Evolutionary conservation across 2,888 invertebrate species (phyloP), one percentile per base, ranked within the genome.

Genomic region (Agrenia bidenticulata): DNA sequence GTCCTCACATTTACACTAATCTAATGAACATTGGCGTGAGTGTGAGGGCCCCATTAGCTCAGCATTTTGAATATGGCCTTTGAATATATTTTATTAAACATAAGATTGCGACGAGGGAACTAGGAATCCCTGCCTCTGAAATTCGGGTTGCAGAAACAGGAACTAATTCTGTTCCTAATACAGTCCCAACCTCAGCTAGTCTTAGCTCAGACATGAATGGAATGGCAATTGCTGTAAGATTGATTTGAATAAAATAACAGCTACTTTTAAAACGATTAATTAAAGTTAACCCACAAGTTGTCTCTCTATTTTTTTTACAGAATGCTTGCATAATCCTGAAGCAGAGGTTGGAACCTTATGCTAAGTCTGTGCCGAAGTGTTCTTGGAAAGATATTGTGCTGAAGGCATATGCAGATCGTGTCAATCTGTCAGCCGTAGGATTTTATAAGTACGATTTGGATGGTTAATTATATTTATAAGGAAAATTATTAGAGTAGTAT

Each of bases 351-450:
- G 83, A 86, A 72, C 90, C 91, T 0, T 86, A 88, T 74, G 90
- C 86, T 75, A 84, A 87, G 23, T 85, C 85, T 32, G 85, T 89
- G 78, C 94, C 94, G 0, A 81, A 87, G 23, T 89, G 86, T 1
- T 85, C 83, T 50, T 96, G 96, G 95, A 87, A 91, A 78, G 85
- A 90, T 11, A 91, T 91, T 91, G 85, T 94, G 1, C 81, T 81
- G 61, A 82, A 84, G 26, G 94, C 94, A 0, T 93, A 90, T 78
- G 82, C 88, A 1, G 86, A 89, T 64, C 83, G 92, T 75, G 85
- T 93, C 1, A 87, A 89, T 76, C 82, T 95, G 13, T 90, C 93
- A 0, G 88, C 92, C 0, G 88, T 88, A 1, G 95, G 94, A 1
- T 94, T 89, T 78, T 88, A 91, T 78, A 80, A 77, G 83, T 80